Evolutionary conservation across 2,888 invertebrate genomes (phyloP).

Genomic region (Ophioninae sp.): DNA sequence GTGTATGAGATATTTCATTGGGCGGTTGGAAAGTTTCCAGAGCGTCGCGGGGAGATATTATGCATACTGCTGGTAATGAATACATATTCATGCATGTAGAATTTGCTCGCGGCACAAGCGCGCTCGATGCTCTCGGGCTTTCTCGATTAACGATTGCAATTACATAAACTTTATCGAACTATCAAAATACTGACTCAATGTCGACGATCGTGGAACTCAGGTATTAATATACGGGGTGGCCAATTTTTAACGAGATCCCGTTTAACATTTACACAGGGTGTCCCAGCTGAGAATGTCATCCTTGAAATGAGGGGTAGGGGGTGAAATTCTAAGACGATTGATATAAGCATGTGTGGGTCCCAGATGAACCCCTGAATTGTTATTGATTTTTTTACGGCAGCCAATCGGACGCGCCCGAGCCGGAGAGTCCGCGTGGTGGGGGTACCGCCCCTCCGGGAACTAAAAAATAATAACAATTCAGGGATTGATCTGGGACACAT

Average conservation of each 20-base stretch:
- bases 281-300: too few relatives aligned
- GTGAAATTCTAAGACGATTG: too few relatives aligned
- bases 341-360: too few relatives aligned
- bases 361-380: too few relatives aligned
- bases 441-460: too few relatives aligned
- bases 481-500: too few relatives aligned
- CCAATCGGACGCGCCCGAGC: too few relatives aligned
- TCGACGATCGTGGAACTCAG: constrained; percentile 29
- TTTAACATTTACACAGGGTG: neutral
- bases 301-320: too few relatives aligned
- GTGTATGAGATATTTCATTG: constrained; percentile 42
- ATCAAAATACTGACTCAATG: constrained; percentile 48
- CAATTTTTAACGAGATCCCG: neutral
- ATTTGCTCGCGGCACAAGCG: constrained; percentile 18
- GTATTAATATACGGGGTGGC: neutral
- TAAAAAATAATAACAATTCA: too few relatives aligned
- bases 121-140: constrained; percentile 16
- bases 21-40: constrained; percentile 54
- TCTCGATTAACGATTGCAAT: constrained; percentile 57
- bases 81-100: constrained; percentile 17
- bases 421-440: too few relatives aligned
- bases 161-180: constrained; percentile 58
- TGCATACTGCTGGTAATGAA: constrained; percentile 36
- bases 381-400: too few relatives aligned
- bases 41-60: constrained; percentile 44